phyloP scores from a whole-genome alignment of 1,140 invertebrate species.

The Conus betulinus region DNA sequence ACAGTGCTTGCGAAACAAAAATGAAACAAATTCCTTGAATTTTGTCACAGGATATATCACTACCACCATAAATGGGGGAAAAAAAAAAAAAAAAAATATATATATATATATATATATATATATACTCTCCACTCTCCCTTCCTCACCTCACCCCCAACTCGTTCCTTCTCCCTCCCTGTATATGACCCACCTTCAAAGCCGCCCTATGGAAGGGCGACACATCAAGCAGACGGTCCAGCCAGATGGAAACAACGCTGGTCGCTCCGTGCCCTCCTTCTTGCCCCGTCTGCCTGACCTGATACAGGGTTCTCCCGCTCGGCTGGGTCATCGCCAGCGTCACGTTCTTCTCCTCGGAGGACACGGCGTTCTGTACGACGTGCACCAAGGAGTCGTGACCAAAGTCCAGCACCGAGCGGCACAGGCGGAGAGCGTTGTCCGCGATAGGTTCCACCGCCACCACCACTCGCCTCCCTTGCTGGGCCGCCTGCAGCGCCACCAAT shows the following conservation, averaged over 20 bases:
- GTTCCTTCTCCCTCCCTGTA: too few relatives aligned
- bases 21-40: too few relatives aligned
- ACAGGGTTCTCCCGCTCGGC: neutral
- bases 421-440: conserved; percentile 37
- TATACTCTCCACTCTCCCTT: too few relatives aligned
- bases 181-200: conserved; percentile 14
- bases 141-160: too few relatives aligned
- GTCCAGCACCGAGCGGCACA: conserved; percentile 43
- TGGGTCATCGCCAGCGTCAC: neutral
- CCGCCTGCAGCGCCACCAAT: conserved; percentile 42
- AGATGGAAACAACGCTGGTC: neutral
- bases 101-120: too few relatives aligned
- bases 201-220: neutral
- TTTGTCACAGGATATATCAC: too few relatives aligned
- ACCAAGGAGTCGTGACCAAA: conserved; percentile 3
- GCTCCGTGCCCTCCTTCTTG: neutral
- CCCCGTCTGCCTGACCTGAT: neutral
- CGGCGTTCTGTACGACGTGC: conserved; percentile 2
- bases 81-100: too few relatives aligned
- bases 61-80: too few relatives aligned
- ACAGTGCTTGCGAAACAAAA: too few relatives aligned
- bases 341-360: neutral
- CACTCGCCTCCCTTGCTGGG: conserved; percentile 33
- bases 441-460: conserved; percentile 46
- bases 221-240: neutral